Conservation (phyloP, 2,113 vertebrate genomes). For the Nothocercus nigrocapillus region DNA sequence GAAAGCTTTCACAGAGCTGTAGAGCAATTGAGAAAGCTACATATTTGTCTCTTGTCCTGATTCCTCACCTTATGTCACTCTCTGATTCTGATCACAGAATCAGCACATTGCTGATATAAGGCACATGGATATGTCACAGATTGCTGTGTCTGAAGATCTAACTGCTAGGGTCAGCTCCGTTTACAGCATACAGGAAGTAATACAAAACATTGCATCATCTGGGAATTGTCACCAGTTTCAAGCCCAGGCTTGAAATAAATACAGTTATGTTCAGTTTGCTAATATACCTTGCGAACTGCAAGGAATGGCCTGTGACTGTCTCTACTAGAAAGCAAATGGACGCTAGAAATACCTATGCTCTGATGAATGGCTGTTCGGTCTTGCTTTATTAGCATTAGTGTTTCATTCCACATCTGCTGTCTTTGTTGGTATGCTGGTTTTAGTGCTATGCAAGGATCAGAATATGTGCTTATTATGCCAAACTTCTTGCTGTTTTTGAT, state of each 20-base stretch:
- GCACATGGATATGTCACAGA: neutral
- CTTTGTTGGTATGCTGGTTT: neutral
- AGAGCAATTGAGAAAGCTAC: neutral
- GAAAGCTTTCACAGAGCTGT: neutral
- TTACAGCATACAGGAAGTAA: neutral
- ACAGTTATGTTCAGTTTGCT: neutral
- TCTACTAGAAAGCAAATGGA: neutral
- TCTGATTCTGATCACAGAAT: neutral
- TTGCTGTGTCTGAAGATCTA: neutral
- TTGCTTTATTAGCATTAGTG: neutral
- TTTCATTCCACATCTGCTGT: neutral
- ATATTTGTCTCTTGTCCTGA: neutral
- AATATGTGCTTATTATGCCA: neutral
- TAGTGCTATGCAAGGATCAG: neutral
- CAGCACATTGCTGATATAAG: neutral
- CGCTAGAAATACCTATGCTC: neutral
- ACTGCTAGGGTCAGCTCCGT: neutral
- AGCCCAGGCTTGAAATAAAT: neutral
- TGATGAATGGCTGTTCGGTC: neutral
- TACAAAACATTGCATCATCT: neutral
- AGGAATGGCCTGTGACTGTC: neutral
- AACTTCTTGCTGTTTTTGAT: neutral
- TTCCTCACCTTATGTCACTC: neutral
- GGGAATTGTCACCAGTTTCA: neutral
- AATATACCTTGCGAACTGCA: neutral